Evolutionary conservation across 2,888 invertebrate species (phyloP).

Genomic region (Arge pagana): DNA sequence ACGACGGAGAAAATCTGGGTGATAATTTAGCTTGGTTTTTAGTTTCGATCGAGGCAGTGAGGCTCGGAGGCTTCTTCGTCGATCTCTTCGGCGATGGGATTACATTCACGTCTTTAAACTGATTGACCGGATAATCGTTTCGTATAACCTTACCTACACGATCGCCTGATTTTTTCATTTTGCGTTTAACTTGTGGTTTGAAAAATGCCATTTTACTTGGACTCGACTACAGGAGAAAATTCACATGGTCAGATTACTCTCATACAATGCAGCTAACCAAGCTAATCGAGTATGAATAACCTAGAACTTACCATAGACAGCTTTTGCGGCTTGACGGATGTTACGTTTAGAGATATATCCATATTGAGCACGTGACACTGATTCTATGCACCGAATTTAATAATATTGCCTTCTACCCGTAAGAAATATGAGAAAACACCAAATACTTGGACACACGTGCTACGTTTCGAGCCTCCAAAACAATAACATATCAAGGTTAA

Average conservation of each 20-base stretch:
- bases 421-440: no score
- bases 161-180: slow-evolving; percentile 28
- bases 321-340: slow-evolving; percentile 30
- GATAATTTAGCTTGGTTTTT: slow-evolving; percentile 22
- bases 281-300: slow-evolving; percentile 30
- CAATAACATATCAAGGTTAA: no score
- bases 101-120: no score
- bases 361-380: slow-evolving; percentile 36
- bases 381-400: no score
- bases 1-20: neutral
- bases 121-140: no score
- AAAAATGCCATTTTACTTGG: slow-evolving; percentile 29
- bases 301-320: slow-evolving; percentile 42
- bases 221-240: slow-evolving; percentile 22
- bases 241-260: neutral
- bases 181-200: slow-evolving; percentile 31
- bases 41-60: slow-evolving; percentile 18
- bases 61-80: no score
- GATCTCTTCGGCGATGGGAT: no score
- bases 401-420: neutral
- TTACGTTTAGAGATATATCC: slow-evolving; percentile 51
- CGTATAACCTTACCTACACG: no score
- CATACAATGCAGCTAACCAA: no score
- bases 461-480: no score
- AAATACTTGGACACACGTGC: no score